These are phyloP conservation scores for Chloroclystis v-ata DNA, from an alignment of 2,888 invertebrate species.

Conservation along the genomic window DNA sequence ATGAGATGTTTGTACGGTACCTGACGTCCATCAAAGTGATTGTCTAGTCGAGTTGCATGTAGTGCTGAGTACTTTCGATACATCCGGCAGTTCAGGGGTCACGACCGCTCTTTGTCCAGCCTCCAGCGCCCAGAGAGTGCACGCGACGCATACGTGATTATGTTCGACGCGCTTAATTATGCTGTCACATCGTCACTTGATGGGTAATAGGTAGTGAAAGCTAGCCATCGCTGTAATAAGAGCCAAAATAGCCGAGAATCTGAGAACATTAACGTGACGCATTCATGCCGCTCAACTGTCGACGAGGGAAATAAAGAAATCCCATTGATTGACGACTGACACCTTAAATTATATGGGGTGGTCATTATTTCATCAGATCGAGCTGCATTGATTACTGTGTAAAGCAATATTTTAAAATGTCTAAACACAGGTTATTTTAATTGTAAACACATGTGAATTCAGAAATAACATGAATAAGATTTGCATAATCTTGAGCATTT, in stretches of 20 bases:
- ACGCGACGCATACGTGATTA: slow-evolving; percentile 67
- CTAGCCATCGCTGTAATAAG: slow-evolving; percentile 57
- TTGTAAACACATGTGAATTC: too few relatives aligned
- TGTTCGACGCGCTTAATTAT: slow-evolving; percentile 74
- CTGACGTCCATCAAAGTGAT: slow-evolving; percentile 13
- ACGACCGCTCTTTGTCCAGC: slow-evolving; percentile 66
- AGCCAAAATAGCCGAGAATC: slow-evolving; percentile 36
- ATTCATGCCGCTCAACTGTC: not conserved
- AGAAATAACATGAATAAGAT: too few relatives aligned
- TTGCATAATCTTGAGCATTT: too few relatives aligned
- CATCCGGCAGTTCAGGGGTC: slow-evolving; percentile 73
- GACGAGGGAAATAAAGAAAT: not conserved
- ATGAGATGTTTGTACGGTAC: slow-evolving; percentile 18
- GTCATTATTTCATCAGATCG: too few relatives aligned
- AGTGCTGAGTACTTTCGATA: slow-evolving; percentile 69
- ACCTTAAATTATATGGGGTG: not conserved
- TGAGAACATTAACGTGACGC: not conserved
- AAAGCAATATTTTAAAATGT: too few relatives aligned
- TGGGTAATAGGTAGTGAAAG: slow-evolving; percentile 73
- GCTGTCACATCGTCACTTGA: slow-evolving; percentile 74
- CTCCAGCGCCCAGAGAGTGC: slow-evolving; percentile 38
- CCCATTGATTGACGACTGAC: not conserved
- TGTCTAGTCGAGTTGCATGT: slow-evolving; percentile 34
- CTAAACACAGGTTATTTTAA: too few relatives aligned
- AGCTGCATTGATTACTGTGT: too few relatives aligned